Evolutionary conservation across 2,797 vertebrate species (phyloP).

Genomic region (Lates japonicus): DNA sequence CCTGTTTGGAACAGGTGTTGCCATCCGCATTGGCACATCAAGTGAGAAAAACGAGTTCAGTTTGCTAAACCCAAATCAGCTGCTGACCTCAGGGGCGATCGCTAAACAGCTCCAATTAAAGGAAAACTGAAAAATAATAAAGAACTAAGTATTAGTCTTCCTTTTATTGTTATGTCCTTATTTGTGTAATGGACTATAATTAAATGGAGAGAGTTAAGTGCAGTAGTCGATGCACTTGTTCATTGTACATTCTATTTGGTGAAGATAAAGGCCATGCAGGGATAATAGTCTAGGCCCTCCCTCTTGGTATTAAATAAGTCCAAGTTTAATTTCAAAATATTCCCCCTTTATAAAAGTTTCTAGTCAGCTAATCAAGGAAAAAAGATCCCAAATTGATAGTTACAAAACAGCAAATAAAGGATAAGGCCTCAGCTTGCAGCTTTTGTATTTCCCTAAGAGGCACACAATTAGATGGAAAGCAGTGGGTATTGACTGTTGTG

Average conservation of each 20-base stretch:
- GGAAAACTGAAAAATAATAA: conserved; percentile 14
- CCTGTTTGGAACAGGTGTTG: conserved; percentile 37
- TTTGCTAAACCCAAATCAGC: neutral
- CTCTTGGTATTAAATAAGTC: conserved; percentile 17
- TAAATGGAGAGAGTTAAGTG: conserved; percentile 40
- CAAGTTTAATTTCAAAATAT: conserved; percentile 52
- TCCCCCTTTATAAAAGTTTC: conserved; percentile 39
- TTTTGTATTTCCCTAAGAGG: conserved; percentile 63
- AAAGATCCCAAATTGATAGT: conserved; percentile 34
- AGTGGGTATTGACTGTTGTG: conserved; percentile 62
- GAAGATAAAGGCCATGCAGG: conserved; percentile 35
- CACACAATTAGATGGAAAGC: conserved; percentile 52
- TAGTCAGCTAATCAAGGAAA: conserved; percentile 45
- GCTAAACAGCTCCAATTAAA: conserved; percentile 5
- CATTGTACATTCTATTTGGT: conserved; percentile 31
- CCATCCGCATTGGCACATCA: neutral
- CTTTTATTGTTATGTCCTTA: conserved; percentile 36
- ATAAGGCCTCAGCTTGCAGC: conserved; percentile 30
- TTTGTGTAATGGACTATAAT: conserved; percentile 57
- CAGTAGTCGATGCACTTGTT: conserved; percentile 27
- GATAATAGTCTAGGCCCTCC: conserved; percentile 9
- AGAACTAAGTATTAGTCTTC: neutral
- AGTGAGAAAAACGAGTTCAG: conserved; percentile 30
- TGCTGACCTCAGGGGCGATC: conserved; percentile 29
- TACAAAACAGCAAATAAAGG: conserved; percentile 52